Evolutionary conservation across 2,888 invertebrate species (phyloP).

Genomic region (Standfussiana lucernea): DNA sequence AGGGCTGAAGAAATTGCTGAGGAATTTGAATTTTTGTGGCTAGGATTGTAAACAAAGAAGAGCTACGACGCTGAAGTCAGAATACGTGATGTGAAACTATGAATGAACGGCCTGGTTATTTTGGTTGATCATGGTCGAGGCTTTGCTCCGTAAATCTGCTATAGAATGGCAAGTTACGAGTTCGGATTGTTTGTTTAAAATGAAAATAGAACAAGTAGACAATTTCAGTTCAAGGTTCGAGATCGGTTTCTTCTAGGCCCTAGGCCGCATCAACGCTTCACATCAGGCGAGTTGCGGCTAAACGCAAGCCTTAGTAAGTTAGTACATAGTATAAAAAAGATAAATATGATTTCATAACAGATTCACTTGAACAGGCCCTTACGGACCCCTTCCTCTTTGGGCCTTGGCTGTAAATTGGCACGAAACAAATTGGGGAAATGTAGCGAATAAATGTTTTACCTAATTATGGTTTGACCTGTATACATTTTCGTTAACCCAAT

Average conservation of each 20-base stretch:
- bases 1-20: not conserved
- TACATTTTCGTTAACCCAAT: not conserved
- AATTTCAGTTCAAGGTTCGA: not conserved
- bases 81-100: not conserved
- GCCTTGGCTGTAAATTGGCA: not conserved
- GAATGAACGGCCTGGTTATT: not conserved
- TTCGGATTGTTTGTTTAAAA: not conserved
- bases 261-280: too few species aligned
- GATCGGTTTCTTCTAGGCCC: too few species aligned
- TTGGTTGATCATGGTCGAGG: not conserved
- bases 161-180: not conserved
- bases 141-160: not conserved
- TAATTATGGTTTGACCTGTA: not conserved
- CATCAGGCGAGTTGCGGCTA: too few species aligned
- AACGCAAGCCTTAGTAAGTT: too few species aligned
- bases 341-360: not conserved
- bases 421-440: not conserved
- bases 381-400: too few species aligned
- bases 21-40: conserved; percentile 29
- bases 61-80: not conserved
- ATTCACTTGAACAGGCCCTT: not conserved
- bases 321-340: too few species aligned
- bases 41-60: not conserved
- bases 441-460: not conserved
- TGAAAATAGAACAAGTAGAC: not conserved